Percentiles rank a stretch among this genome's conserved stretches.
phyloP scores from a whole-genome alignment of 2,113 vertebrate genomes.

The Pteruthius melanotis region DNA sequence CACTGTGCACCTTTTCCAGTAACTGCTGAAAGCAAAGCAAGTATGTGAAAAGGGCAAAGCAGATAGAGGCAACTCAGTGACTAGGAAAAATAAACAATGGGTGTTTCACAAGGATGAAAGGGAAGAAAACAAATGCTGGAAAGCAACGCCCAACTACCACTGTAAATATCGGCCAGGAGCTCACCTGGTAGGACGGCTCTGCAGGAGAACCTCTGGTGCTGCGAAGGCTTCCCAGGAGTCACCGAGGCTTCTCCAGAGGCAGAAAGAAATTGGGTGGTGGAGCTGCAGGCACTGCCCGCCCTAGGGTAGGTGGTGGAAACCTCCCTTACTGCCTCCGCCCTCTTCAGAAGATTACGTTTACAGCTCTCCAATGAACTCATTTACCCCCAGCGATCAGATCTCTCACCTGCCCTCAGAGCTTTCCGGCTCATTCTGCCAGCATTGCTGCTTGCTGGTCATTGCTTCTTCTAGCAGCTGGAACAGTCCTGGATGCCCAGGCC shows the following conservation, averaged over 20 bases:
- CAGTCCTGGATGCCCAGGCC: accelerated
- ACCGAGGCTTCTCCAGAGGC: accelerated
- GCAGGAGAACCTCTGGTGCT: background rate
- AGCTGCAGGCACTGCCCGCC: background rate
- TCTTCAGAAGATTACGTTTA: background rate
- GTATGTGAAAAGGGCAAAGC: background rate
- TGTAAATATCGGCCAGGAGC: background rate
- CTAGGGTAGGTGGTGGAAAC: background rate
- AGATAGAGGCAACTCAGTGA: background rate
- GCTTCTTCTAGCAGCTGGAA: background rate
- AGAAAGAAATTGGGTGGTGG: background rate
- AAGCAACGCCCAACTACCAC: background rate
- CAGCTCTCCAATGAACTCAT: background rate
- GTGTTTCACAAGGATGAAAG: background rate
- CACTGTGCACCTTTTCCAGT: background rate
- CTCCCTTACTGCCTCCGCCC: background rate
- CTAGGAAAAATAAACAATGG: background rate
- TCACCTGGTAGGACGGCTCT: background rate
- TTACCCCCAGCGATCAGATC: background rate
- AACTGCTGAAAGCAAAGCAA: background rate
- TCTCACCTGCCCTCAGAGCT: background rate
- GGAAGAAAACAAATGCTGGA: background rate
- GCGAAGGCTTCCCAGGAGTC: accelerated
- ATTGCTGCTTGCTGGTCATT: background rate
- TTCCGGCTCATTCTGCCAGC: background rate